Conservation (phyloP, 2,797 vertebrate genomes). For the Tolypeutes matacus region DNA sequence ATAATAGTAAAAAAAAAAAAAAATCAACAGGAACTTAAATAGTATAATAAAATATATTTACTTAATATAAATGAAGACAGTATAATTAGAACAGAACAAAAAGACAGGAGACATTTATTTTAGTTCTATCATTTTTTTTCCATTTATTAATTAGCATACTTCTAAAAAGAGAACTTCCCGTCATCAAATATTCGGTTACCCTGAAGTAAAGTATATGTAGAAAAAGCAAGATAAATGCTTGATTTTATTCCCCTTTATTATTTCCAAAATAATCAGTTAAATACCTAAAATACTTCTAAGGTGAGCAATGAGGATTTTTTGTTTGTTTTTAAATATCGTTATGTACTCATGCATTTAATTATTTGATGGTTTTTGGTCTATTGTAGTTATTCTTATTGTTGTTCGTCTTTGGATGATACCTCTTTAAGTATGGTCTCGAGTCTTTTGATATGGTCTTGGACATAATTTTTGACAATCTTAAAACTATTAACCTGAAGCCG, state of each 20-base stretch:
- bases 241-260: neutral
- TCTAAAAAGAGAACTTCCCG: neutral
- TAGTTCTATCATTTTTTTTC: neutral
- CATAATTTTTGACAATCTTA: neutral
- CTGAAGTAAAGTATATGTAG: neutral
- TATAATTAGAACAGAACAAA: neutral
- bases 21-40: neutral
- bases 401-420: neutral
- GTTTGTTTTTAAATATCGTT: neutral
- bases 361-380: neutral
- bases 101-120: neutral
- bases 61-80: neutral
- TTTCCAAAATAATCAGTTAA: constrained; percentile 8
- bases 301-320: neutral
- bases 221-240: neutral
- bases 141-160: neutral
- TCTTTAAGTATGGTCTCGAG: neutral
- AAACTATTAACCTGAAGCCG: neutral
- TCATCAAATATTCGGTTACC: neutral
- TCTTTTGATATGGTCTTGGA: neutral
- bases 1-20: neutral
- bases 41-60: neutral
- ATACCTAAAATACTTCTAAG: neutral
- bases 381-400: neutral
- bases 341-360: neutral